Evolutionary conservation across 2,797 vertebrate species (phyloP).

Genomic region (Etheostoma perlongum): DNA sequence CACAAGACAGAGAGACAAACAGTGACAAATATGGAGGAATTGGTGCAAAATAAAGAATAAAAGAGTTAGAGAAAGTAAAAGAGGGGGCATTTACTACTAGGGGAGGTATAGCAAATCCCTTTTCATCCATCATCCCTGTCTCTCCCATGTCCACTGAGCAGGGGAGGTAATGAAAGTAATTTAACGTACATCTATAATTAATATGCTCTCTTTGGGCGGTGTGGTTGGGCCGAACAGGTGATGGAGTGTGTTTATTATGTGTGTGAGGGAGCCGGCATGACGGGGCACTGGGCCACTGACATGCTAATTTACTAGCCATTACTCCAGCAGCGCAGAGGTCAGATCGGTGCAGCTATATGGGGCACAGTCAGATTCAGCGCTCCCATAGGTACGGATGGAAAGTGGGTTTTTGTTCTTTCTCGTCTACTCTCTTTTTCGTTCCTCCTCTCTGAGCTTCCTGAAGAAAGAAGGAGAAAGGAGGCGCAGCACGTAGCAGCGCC

Average conservation of each 20-base stretch:
- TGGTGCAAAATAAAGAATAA: conserved; percentile 60
- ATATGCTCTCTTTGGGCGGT: conserved; percentile 88
- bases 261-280: conserved; percentile 67
- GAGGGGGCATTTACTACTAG: conserved; percentile 69
- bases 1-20: conserved; percentile 6
- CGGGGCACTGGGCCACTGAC: conserved; percentile 73
- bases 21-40: conserved; percentile 19
- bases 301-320: conserved; percentile 76
- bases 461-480: conserved; percentile 62
- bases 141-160: conserved; percentile 81
- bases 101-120: conserved; percentile 76
- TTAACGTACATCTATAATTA: conserved; percentile 98
- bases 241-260: conserved; percentile 88
- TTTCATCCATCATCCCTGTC: conserved; percentile 87
- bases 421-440: conserved; percentile 41
- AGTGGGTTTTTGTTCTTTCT: conserved; percentile 67
- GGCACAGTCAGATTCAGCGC: conserved; percentile 50
- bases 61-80: conserved; percentile 65
- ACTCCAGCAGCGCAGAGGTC: conserved; percentile 68
- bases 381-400: conserved; percentile 63
- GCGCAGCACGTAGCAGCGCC: conserved; percentile 64
- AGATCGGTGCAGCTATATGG: conserved; percentile 72
- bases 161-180: conserved; percentile 94
- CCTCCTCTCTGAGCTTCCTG: conserved; percentile 53
- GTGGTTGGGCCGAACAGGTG: conserved; percentile 82